These are phyloP conservation scores for Mastacembelus armatus DNA, from an alignment of 2,797 vertebrate genomes.

Conservation along the genomic window DNA sequence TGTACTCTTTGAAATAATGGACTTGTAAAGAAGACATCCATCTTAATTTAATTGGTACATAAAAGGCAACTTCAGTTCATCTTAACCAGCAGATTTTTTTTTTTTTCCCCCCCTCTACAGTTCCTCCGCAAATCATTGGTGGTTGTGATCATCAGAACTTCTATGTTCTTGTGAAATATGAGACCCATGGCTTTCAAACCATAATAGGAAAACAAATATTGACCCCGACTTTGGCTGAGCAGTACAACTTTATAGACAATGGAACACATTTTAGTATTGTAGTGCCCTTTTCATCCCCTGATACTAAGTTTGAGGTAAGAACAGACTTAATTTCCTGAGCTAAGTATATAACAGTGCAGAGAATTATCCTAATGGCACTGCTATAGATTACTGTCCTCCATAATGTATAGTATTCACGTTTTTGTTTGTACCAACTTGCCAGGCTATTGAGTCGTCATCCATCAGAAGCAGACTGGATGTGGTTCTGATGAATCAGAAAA, in stretches of 20 bases:
- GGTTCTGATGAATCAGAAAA: constrained; percentile 49
- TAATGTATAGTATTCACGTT: too few relatives aligned
- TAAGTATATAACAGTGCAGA: background rate
- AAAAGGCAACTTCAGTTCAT: too few relatives aligned
- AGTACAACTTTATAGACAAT: constrained; percentile 63
- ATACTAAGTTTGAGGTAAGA: constrained; percentile 64
- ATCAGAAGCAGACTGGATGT: constrained; percentile 70
- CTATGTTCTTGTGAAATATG: constrained; percentile 65
- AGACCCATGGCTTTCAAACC: constrained; percentile 55
- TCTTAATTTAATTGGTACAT: background rate
- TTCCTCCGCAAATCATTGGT: constrained; percentile 60
- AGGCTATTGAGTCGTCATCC: constrained; percentile 58
- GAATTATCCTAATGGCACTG: background rate
- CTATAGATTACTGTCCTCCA: background rate
- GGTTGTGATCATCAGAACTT: constrained; percentile 71
- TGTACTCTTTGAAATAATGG: background rate
- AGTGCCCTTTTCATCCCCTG: constrained; percentile 57
- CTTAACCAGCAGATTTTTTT: too few relatives aligned
- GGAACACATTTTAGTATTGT: constrained; percentile 67
- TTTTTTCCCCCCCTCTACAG: constrained; percentile 30
- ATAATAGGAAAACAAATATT: constrained; percentile 57
- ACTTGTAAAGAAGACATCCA: background rate
- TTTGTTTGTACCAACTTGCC: background rate
- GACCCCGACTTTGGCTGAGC: constrained; percentile 52
- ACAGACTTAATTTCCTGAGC: background rate